These are phyloP conservation scores for Enoplosus armatus DNA, from an alignment of 2,797 vertebrate species.

Conservation along the genomic window DNA sequence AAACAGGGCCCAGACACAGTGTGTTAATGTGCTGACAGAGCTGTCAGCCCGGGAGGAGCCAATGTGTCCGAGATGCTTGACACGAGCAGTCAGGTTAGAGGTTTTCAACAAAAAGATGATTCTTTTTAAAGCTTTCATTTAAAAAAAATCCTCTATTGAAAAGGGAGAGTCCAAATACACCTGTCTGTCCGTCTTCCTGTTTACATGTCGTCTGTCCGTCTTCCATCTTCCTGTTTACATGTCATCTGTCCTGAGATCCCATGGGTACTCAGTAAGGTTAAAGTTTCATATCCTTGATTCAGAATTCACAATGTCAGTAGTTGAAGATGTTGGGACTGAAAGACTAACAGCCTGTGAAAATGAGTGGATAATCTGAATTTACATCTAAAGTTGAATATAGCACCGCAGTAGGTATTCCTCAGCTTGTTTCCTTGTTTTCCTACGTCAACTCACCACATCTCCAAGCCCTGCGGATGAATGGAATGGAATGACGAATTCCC, in stretches of 20 bases:
- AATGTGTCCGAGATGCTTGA: conserved; percentile 14
- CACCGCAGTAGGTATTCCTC: background rate
- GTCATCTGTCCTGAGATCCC: background rate
- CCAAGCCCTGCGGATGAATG: background rate
- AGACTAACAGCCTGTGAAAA: background rate
- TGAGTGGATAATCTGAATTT: background rate
- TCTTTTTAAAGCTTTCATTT: background rate
- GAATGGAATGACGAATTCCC: background rate
- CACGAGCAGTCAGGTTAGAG: conserved; percentile 18
- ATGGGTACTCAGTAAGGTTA: too few species aligned
- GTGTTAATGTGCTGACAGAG: conserved; percentile 65
- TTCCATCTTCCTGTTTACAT: background rate
- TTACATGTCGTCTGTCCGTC: background rate
- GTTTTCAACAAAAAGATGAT: background rate
- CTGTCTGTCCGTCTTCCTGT: background rate
- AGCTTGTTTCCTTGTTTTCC: background rate
- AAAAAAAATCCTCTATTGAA: background rate
- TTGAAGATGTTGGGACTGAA: background rate
- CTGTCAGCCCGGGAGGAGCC: conserved; percentile 26
- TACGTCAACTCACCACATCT: background rate
- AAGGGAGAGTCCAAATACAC: background rate
- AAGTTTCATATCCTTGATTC: background rate
- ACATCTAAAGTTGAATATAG: background rate
- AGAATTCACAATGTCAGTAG: background rate
- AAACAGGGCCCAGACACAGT: conserved; percentile 52